Percentiles rank a stretch among this genome's conserved stretches.
Conservation (phyloP, 2,888 invertebrate species). For the Odontocolon sp. region DNA sequence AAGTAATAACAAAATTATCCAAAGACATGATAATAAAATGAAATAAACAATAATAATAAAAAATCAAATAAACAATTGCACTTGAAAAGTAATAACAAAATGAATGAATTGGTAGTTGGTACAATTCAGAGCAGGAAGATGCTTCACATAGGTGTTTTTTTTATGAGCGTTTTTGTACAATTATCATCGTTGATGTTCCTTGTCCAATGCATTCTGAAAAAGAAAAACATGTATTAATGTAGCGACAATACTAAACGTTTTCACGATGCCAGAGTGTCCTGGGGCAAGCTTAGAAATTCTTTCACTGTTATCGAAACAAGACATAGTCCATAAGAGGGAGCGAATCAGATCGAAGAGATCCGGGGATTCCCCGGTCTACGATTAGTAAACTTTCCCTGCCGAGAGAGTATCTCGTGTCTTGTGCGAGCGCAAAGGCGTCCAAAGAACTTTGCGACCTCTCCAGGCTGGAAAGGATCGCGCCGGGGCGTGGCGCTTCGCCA, state of each 20-base stretch:
- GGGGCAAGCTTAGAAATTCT: slow-evolving; percentile 11
- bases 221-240: no score
- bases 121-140: no score
- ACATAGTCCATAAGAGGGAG: neutral
- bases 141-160: no score
- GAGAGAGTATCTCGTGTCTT: neutral
- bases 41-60: no score
- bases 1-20: no score
- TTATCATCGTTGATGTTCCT: no score
- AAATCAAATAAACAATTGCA: no score
- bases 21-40: no score
- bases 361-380: slow-evolving; percentile 68
- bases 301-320: neutral
- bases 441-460: slow-evolving; percentile 62
- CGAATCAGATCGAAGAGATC: slow-evolving; percentile 32
- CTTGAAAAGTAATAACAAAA: no score
- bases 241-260: neutral
- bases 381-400: slow-evolving; percentile 72
- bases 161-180: no score
- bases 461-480: slow-evolving; percentile 37
- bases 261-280: neutral
- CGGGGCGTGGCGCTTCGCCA: slow-evolving; percentile 63
- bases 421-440: slow-evolving; percentile 53
- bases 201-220: no score
- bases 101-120: no score